A percentile compares a stretch with the other conserved stretches of the same genome.
phyloP scores from a whole-genome alignment of 1,140 invertebrate genomes.

The Neomicropteryx cornuta region DNA sequence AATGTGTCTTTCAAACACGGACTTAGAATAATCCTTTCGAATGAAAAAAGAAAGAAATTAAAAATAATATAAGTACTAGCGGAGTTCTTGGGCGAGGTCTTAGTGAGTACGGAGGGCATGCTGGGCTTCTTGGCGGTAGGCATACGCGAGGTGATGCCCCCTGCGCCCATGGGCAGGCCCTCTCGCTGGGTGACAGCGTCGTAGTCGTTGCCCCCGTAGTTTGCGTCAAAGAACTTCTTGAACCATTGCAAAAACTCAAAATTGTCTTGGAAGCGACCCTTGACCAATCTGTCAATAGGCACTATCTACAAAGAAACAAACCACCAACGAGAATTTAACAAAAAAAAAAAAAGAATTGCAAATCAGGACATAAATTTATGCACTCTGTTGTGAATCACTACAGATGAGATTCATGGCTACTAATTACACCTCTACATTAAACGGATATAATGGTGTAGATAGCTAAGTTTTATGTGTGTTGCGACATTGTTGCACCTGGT shows the following conservation, averaged over 20 bases:
- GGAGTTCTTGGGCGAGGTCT: too few species aligned
- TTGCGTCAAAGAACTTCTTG: conserved; percentile 98
- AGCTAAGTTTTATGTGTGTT: too few species aligned
- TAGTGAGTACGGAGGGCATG: too few species aligned
- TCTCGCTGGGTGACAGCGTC: conserved; percentile 77
- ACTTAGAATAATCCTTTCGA: too few species aligned
- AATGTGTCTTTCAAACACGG: too few species aligned
- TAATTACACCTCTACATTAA: too few species aligned
- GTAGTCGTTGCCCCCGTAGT: conserved; percentile 88
- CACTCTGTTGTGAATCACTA: conserved; percentile 1
- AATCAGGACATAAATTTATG: conserved; percentile 21
- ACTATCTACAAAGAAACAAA: conserved; percentile 61
- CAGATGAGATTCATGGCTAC: too few species aligned
- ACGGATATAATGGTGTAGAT: too few species aligned
- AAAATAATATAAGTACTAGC: too few species aligned
- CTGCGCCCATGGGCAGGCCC: conserved; percentile 69
- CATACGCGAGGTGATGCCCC: conserved; percentile 45
- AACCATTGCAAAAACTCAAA: conserved; percentile 99
- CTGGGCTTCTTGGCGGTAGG: conserved; percentile 32
- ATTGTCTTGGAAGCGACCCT: conserved; percentile 95
- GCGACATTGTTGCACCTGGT: too few species aligned
- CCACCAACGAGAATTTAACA: conserved; percentile 19
- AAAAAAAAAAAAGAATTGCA: conserved; percentile 35
- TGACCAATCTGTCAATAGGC: conserved; percentile 81
- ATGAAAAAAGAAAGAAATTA: too few species aligned